Percentiles rank a stretch among this genome's conserved stretches.
Conservation (phyloP, 2,113 vertebrate genomes). For the Uria aalge region DNA sequence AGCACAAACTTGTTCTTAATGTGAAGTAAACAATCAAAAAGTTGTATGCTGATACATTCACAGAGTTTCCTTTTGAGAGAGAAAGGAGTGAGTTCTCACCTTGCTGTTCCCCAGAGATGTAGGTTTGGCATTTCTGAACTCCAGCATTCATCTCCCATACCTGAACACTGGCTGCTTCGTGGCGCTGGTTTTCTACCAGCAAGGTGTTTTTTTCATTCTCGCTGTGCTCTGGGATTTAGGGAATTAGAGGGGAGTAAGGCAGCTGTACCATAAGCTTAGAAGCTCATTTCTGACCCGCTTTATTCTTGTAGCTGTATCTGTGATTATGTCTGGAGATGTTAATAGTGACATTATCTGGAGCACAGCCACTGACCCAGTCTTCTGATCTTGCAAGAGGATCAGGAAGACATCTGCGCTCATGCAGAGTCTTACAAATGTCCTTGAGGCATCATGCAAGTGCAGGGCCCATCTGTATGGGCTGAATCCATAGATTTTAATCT, state of each 20-base stretch:
- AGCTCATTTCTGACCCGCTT: conserved; percentile 1
- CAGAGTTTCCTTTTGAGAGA: background rate
- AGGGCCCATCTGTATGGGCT: background rate
- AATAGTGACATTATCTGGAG: conserved; percentile 5
- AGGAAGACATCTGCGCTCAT: background rate
- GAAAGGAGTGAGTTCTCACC: background rate
- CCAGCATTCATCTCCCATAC: background rate
- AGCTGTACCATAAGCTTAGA: background rate
- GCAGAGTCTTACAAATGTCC: background rate
- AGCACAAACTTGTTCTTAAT: background rate
- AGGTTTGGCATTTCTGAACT: background rate
- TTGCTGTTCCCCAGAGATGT: background rate
- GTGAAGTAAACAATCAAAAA: background rate
- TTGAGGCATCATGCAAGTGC: background rate
- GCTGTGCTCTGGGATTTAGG: background rate
- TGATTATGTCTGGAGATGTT: conserved; percentile 6
- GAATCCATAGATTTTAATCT: background rate
- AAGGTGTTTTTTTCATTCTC: background rate
- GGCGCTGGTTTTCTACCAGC: background rate
- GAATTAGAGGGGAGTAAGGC: background rate
- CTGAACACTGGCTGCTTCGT: background rate
- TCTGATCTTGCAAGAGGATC: conserved; percentile 3
- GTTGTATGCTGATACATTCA: background rate
- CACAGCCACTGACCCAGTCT: background rate
- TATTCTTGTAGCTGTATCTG: background rate